These are phyloP conservation scores for Eulimnadia texana DNA, from an alignment of 1,140 invertebrate species.

Conservation along the genomic window DNA sequence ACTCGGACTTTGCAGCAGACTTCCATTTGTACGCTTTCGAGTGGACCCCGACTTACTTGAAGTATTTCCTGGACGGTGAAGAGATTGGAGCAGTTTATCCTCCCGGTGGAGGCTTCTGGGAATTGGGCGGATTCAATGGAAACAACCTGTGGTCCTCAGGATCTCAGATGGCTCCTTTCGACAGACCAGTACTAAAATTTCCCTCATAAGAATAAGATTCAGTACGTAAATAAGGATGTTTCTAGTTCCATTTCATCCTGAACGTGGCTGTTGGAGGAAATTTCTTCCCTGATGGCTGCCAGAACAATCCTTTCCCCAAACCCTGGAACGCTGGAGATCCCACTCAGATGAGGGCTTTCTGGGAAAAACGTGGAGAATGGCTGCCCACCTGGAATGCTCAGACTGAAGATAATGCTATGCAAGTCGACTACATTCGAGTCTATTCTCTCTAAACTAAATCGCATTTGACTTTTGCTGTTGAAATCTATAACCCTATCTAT, in stretches of 20 bases:
- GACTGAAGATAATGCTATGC: slow-evolving; percentile 14
- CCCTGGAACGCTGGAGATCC: slow-evolving; percentile 14
- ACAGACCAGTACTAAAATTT: slow-evolving; percentile 30
- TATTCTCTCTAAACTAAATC: slow-evolving; percentile 29
- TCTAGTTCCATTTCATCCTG: slow-evolving; percentile 23
- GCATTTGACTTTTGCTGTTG: too few relatives aligned
- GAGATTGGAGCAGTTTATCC: slow-evolving; percentile 21
- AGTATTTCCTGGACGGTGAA: slow-evolving; percentile 20
- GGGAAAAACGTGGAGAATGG: slow-evolving; percentile 14
- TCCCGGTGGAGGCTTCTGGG: slow-evolving; percentile 26
- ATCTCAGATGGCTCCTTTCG: slow-evolving; percentile 37
- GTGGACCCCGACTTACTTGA: slow-evolving; percentile 13
- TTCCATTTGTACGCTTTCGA: slow-evolving; percentile 14
- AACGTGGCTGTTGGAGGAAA: slow-evolving; percentile 25
- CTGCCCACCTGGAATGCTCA: slow-evolving; percentile 17
- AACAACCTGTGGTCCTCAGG: slow-evolving; percentile 27
- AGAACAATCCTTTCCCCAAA: slow-evolving; percentile 19
- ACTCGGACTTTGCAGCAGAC: slow-evolving; percentile 2
- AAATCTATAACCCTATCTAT: too few relatives aligned
- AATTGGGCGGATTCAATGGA: slow-evolving; percentile 24
- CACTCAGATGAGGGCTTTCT: slow-evolving; percentile 12
- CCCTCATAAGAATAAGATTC: slow-evolving; percentile 10
- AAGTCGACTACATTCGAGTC: slow-evolving; percentile 17
- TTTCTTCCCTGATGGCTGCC: slow-evolving; percentile 21
- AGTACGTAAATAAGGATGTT: too few relatives aligned